Base-by-base conservation (phyloP, 2,797 vertebrate genomes). In the Yasuhikotakia modesta region DNA sequence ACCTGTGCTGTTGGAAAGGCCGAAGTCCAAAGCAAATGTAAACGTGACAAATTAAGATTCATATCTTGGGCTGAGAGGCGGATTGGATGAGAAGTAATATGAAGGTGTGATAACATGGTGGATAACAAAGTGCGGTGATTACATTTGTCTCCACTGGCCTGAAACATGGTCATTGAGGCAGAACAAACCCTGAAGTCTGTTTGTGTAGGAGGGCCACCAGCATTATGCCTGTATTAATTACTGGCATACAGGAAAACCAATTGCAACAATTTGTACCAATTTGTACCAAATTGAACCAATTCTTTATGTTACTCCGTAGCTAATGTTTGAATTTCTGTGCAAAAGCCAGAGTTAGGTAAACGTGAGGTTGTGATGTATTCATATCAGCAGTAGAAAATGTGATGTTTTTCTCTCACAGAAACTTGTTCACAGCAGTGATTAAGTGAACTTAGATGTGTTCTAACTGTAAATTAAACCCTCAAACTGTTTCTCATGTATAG, bases 91-190 rank as follows among this genome's bases (percentile, higher is more conserved):
- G 86, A 90, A 89, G 90, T 89, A 91, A 91, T 90, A 89, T 90
- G 83, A 85, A 87, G 85, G 88, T 88, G 85, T 89, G 77, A 91
- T 90, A 86, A 90, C 85, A 88, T 85, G 77, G 79, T 88, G 84
- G 89, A 91, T 87, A 90, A 91, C 89, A 92, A 92, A 91, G 89
- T 90, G 89, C 86, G 87, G 85, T 91, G 90, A 93, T 92, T 93
- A 91, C 89, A 90, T 92, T 91, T 90, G 90, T 92, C 92, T 93
- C 88, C 87, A 89, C 85, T 82, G 89, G 86, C 87, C 86, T 88
- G 87, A 88, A 92, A 90, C 87, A 73, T 79, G 78, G 82, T 85
- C 87, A 82, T 82, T 84, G 85, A 85, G 81, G 85, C 82, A 77
- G 67, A 72, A 90, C 87, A 87, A 32, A 79, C 68, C 82, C 88